These are phyloP conservation scores for Platalea minor DNA, from an alignment of 2,797 vertebrate species.

Conservation along the genomic window DNA sequence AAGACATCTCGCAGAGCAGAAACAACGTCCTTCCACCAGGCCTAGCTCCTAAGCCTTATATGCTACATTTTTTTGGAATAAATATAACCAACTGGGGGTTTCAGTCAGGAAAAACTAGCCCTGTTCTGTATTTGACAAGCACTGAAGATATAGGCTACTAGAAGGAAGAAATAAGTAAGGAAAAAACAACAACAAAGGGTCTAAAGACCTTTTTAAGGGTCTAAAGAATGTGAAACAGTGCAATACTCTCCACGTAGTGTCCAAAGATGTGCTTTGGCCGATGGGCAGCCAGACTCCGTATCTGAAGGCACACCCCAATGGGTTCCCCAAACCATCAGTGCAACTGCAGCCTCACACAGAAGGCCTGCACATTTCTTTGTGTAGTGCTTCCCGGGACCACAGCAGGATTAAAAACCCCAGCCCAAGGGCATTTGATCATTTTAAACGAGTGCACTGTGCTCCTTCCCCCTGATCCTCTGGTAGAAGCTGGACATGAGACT, in stretches of 20 bases:
- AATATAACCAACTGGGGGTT: neutral
- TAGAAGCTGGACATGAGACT: neutral
- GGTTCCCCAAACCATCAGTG: neutral
- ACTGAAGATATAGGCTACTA: neutral
- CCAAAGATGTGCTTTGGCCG: neutral
- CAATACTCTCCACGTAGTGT: neutral
- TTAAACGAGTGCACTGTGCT: neutral
- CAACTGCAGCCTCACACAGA: neutral
- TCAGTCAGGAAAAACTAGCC: neutral
- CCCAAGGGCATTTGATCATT: neutral
- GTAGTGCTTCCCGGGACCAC: neutral
- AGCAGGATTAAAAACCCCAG: neutral
- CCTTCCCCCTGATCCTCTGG: neutral
- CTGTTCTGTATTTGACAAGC: neutral
- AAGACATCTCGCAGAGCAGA: neutral
- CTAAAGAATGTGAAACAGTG: rapidly evolving
- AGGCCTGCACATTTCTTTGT: neutral
- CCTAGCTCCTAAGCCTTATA: neutral
- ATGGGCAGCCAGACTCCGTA: neutral
- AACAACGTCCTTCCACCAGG: neutral
- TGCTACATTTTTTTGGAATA: neutral
- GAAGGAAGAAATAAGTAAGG: neutral
- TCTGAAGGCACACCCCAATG: neutral
- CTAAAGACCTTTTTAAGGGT: neutral
- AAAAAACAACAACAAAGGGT: neutral